Conservation (phyloP, 1,140 invertebrate genomes). For the Hormaphis cornu region DNA sequence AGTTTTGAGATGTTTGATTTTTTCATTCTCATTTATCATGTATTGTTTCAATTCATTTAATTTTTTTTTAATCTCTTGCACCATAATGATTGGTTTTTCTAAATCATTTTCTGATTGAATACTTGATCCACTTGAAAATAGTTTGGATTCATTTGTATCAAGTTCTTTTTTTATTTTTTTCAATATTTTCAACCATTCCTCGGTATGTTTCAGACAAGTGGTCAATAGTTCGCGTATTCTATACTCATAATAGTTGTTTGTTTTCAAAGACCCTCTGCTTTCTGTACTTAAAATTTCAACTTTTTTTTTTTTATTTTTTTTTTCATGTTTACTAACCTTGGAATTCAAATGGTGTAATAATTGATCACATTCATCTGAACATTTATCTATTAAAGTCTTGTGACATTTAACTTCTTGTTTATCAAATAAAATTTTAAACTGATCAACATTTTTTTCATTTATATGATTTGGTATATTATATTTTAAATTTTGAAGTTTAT, state of each 20-base stretch:
- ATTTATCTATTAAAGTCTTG: no score
- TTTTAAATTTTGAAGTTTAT: no score
- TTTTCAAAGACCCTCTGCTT: not conserved
- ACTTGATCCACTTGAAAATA: not conserved
- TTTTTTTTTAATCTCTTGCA: not conserved
- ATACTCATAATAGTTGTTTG: not conserved
- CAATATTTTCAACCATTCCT: not conserved
- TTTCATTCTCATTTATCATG: not conserved
- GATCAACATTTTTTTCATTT: not conserved
- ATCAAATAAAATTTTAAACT: not conserved
- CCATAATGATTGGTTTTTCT: not conserved
- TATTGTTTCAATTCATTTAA: not conserved
- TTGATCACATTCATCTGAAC: not conserved
- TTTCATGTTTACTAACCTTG: not conserved
- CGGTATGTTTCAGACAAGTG: not conserved
- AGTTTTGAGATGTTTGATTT: not conserved
- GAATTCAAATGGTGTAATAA: not conserved
- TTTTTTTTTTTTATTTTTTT: not conserved
- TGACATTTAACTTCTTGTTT: not conserved
- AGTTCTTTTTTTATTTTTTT: not conserved
- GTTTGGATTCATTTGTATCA: not conserved
- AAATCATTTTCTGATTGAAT: not conserved
- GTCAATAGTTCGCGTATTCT: not conserved
- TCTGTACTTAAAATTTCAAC: not conserved
- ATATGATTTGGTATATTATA: not conserved